A percentile compares a stretch with the other conserved stretches of the same genome.
These are phyloP conservation scores for Steinernema scapterisci DNA, from an alignment of 2,888 invertebrate species.

Conservation along the genomic window DNA sequence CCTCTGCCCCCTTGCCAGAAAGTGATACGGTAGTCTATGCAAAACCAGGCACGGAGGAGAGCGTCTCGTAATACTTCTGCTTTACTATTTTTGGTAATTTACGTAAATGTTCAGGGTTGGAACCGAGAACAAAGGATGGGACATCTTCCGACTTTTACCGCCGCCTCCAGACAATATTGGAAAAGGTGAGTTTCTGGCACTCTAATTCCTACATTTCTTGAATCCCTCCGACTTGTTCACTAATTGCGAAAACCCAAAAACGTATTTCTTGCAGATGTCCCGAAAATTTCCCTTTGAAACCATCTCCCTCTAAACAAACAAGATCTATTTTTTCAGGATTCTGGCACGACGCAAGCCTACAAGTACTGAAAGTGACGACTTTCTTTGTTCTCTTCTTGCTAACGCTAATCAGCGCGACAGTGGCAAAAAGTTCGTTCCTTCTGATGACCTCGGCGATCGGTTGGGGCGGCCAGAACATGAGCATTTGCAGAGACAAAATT, in stretches of 20 bases:
- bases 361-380: constrained; percentile 67
- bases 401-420: constrained; percentile 56
- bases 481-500: constrained; percentile 63
- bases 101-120: constrained; percentile 44
- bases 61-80: not conserved
- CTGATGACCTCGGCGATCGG: constrained; percentile 67
- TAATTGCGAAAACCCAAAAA: too few species aligned
- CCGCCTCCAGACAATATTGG: constrained; percentile 68
- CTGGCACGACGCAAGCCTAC: constrained; percentile 65
- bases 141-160: constrained; percentile 79
- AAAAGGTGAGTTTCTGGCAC: constrained; percentile 52
- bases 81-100: not conserved
- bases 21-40: constrained; percentile 27
- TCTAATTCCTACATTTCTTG: too few species aligned
- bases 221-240: too few species aligned
- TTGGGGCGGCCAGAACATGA: constrained; percentile 62
- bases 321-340: constrained; percentile 52
- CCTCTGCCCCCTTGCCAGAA: not conserved
- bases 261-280: too few species aligned
- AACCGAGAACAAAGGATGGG: constrained; percentile 76
- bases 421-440: constrained; percentile 64
- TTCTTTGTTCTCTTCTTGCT: constrained; percentile 64
- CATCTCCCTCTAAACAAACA: not conserved
- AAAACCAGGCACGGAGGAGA: constrained; percentile 20
- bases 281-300: too few species aligned